Base-by-base conservation (phyloP, 2,888 invertebrate genomes). In the Drosophila recens region DNA sequence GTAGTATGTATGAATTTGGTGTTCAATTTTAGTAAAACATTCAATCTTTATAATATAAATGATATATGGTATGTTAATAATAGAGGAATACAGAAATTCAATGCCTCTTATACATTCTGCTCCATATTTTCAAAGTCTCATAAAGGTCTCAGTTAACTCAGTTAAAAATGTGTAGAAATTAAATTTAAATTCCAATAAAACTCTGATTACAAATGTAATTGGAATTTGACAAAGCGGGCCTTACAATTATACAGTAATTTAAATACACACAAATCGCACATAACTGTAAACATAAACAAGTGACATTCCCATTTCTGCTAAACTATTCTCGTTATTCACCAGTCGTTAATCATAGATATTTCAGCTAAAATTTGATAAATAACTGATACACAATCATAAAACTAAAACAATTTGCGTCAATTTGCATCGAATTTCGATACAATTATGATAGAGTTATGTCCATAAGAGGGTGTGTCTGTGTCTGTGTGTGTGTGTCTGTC, bases 341-440 rank as follows among this genome's bases (percentile, higher is more conserved):
- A 36, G 20, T 27, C 6, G 27, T 36, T 11, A 33, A 20, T 13
- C 27, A 8, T 9, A 5, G 20, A 40, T 20, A 45, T 23, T 6
- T 27, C 17, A 15, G 61, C 34, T 20, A 23, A 45, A 43, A 46
- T n/a, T 38, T 43, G 40, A 52, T 58, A 42, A 51, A 51, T 40
- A 51, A 43, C 45, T 52, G 20, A 36, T 40, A 38, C 34, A 53
- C 45, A 49, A 49, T 17, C 49, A 56, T 34, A 20, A 48, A 49
- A 43, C 57, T 17, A 34, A 46, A 15, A 20, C 48, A 45, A 56
- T 49, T 72, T 72, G 58, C 49, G 15, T 58, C 53, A 53, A 34
- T 57, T 46, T 15, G 52, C 40, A 66, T 40, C 49, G 40, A 52
- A 48, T 48, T 72, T 64, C 36, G 53, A 36, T 63, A 48, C 38